Evolutionary conservation across 2,113 vertebrate species (phyloP).

Genomic region (Percina caprodes): DNA sequence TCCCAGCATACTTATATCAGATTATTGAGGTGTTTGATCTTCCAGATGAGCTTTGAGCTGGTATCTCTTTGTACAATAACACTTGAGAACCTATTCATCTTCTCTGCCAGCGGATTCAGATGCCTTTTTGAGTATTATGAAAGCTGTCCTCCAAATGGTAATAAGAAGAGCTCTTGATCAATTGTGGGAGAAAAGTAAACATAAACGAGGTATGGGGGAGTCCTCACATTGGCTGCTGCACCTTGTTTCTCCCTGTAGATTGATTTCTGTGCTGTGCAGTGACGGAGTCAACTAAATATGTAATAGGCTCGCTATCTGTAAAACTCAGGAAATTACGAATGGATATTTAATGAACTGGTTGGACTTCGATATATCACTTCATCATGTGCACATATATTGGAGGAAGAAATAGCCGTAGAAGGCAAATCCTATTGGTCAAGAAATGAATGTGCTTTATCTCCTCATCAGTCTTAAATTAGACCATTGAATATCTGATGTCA

Average conservation of each 20-base stretch:
- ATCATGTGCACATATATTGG: conserved; percentile 42
- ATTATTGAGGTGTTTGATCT: conserved; percentile 39
- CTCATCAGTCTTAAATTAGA: conserved; percentile 55
- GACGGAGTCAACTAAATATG: conserved; percentile 63
- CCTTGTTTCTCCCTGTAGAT: conserved; percentile 35
- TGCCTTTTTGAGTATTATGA: conserved; percentile 40
- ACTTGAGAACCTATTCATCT: conserved; percentile 46
- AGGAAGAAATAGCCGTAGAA: conserved; percentile 41
- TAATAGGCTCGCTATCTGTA: conserved; percentile 61
- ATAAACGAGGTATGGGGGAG: conserved; percentile 29
- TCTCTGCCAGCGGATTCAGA: conserved; percentile 15
- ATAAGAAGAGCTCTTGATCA: conserved; percentile 54
- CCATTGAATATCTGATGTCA: conserved; percentile 18
- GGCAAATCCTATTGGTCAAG: conserved; percentile 44
- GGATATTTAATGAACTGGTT: conserved; percentile 77
- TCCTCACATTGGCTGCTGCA: conserved; percentile 31
- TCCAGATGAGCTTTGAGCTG: conserved; percentile 42
- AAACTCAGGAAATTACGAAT: conserved; percentile 71
- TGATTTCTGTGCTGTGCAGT: conserved; percentile 55
- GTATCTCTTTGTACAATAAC: conserved; percentile 41
- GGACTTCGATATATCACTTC: conserved; percentile 62
- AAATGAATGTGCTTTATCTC: conserved; percentile 52
- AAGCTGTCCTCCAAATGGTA: conserved; percentile 28
- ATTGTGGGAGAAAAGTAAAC: conserved; percentile 42
- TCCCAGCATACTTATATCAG: conserved; percentile 20